A percentile compares a stretch with the other conserved stretches of the same genome.
These are phyloP conservation scores for Leucophenga maculata DNA, from an alignment of 2,888 invertebrate genomes.

Conservation along the genomic window DNA sequence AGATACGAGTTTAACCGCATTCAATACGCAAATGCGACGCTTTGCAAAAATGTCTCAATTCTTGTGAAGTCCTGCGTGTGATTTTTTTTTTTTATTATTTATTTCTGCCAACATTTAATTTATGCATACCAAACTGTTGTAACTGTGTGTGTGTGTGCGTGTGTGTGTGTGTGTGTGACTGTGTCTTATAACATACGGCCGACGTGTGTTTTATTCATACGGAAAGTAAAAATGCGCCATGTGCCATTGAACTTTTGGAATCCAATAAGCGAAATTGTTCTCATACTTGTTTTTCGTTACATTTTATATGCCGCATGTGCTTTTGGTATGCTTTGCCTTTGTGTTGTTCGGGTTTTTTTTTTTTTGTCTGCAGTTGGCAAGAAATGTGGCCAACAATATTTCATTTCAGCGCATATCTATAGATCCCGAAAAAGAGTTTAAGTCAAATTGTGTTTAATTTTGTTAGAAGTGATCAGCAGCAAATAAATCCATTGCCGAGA, in stretches of 20 bases:
- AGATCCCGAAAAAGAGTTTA: too few relatives aligned
- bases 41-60: too few relatives aligned
- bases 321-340: background rate
- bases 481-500: too few relatives aligned
- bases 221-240: background rate
- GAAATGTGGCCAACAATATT: too few relatives aligned
- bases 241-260: background rate
- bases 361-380: background rate
- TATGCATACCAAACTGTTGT: too few relatives aligned
- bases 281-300: background rate
- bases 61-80: too few relatives aligned
- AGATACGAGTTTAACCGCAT: too few relatives aligned
- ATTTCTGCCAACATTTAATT: too few relatives aligned
- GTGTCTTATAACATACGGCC: background rate
- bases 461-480: too few relatives aligned
- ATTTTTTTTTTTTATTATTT: background rate
- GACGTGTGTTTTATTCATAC: background rate
- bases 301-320: slow-evolving; percentile 43
- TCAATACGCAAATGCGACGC: too few relatives aligned
- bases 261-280: slow-evolving; percentile 43
- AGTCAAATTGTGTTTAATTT: too few relatives aligned
- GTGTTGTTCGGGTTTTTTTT: slow-evolving; percentile 24
- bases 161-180: slow-evolving; percentile 2
- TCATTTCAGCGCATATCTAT: too few relatives aligned
- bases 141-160: background rate